Conservation (phyloP, 2,113 vertebrate species). For the Chaenocephalus aceratus region DNA sequence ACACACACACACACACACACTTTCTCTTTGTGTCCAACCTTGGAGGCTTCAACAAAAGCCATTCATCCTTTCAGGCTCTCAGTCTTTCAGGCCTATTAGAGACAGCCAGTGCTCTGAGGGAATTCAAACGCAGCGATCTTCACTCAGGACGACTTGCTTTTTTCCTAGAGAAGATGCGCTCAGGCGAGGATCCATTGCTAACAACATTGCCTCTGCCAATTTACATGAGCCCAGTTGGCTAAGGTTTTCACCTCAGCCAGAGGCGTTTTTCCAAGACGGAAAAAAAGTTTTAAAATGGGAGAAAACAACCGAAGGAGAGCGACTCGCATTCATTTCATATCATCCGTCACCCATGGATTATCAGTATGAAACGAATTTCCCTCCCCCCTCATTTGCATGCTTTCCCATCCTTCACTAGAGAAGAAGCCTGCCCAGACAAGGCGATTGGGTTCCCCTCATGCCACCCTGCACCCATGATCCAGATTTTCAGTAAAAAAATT, state of each 20-base stretch:
- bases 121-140: constrained; percentile 62
- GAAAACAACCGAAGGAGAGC: constrained; percentile 21
- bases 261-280: background rate
- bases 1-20: constrained; percentile 38
- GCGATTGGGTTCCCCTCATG: constrained; percentile 29
- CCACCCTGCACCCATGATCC: constrained; percentile 11
- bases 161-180: constrained; percentile 46
- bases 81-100: constrained; percentile 71
- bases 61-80: constrained; percentile 75
- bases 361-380: constrained; percentile 33
- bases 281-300: constrained; percentile 20
- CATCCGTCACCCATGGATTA: constrained; percentile 55
- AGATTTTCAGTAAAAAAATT: constrained; percentile 37
- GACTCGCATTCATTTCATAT: constrained; percentile 54
- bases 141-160: constrained; percentile 48
- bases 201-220: constrained; percentile 31
- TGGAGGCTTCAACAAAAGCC: constrained; percentile 77
- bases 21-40: constrained; percentile 72
- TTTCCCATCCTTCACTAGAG: constrained; percentile 39
- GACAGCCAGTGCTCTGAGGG: constrained; percentile 54
- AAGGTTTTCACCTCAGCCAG: background rate
- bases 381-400: constrained; percentile 71
- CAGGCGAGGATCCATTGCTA: constrained; percentile 29
- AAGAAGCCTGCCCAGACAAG: constrained; percentile 18
- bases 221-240: constrained; percentile 38